Conservation (phyloP, 2,113 vertebrate species). For the Amia ocellicauda region DNA sequence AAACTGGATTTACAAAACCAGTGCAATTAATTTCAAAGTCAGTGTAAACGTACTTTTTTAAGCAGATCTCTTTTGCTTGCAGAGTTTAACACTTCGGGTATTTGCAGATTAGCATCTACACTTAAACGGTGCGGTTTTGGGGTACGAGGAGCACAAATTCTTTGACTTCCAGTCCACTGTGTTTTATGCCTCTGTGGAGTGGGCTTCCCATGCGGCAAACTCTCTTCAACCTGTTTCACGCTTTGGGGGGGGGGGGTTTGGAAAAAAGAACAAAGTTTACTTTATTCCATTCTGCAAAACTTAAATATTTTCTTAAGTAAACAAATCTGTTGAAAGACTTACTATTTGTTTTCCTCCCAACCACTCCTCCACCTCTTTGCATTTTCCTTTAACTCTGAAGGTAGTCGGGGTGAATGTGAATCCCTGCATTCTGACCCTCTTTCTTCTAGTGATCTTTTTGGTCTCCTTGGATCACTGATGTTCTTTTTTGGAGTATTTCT, state of each 20-base stretch:
- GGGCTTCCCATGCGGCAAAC: constrained; percentile 63
- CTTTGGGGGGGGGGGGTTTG: constrained; percentile 51
- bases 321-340: constrained; percentile 48
- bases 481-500: constrained; percentile 69
- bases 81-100: constrained; percentile 86
- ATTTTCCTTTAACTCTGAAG: constrained; percentile 77
- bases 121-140: constrained; percentile 88
- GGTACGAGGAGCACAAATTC: constrained; percentile 72
- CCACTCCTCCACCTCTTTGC: constrained; percentile 88
- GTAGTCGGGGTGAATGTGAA: constrained; percentile 64
- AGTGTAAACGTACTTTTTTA: constrained; percentile 78
- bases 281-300: no score
- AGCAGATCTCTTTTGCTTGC: constrained; percentile 93
- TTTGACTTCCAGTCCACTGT: constrained; percentile 68
- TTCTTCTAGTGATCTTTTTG: constrained; percentile 77
- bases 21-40: no score
- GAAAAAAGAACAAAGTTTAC: neutral
- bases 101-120: constrained; percentile 94
- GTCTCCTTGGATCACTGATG: constrained; percentile 68
- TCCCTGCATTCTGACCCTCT: constrained; percentile 63
- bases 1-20: no score
- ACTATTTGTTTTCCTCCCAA: constrained; percentile 96
- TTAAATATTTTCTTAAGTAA: no score
- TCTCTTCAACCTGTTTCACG: constrained; percentile 74
- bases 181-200: constrained; percentile 79